phyloP scores from a whole-genome alignment of 2,888 invertebrate genomes.

The Rosalia funebris region DNA sequence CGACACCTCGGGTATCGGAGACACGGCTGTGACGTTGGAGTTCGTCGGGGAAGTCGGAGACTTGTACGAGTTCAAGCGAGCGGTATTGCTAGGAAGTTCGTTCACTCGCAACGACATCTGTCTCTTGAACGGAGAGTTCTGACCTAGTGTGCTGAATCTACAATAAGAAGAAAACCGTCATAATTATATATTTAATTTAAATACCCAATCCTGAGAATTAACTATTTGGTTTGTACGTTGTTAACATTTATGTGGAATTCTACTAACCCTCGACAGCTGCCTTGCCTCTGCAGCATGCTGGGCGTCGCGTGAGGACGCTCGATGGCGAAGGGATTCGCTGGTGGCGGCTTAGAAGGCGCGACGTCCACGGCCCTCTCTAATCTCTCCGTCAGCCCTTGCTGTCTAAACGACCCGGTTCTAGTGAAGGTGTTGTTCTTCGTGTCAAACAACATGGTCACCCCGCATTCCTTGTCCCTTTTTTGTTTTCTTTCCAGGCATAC shows the following conservation, averaged over 20 bases:
- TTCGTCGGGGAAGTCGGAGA: conserved; percentile 52
- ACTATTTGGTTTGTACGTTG: no score
- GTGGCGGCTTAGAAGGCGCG: conserved; percentile 64
- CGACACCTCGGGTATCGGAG: conserved; percentile 81
- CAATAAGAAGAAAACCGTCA: conserved; percentile 21
- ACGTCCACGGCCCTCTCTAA: conserved; percentile 62
- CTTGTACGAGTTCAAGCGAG: conserved; percentile 72
- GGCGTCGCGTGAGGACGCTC: conserved; percentile 96
- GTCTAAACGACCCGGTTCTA: conserved; percentile 88
- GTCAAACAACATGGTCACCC: conserved; percentile 92
- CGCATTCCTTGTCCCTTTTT: conserved; percentile 95
- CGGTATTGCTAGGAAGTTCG: conserved; percentile 94
- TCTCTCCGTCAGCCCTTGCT: conserved; percentile 83
- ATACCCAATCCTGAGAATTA: no score
- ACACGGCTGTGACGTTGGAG: conserved; percentile 67
- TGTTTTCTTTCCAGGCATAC: conserved; percentile 98
- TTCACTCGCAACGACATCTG: conserved; percentile 94
- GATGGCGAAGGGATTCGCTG: conserved; percentile 91
- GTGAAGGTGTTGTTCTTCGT: conserved; percentile 91
- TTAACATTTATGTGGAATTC: no score
- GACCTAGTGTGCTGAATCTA: conserved; percentile 76
- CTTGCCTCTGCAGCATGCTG: conserved; percentile 93
- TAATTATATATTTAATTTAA: no score
- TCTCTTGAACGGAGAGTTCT: conserved; percentile 92
- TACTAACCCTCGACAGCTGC: conserved; percentile 80